A percentile compares a stretch with the other conserved stretches of the same genome.
Conservation (phyloP, 2,113 vertebrate species). For the Pongo abelii region DNA sequence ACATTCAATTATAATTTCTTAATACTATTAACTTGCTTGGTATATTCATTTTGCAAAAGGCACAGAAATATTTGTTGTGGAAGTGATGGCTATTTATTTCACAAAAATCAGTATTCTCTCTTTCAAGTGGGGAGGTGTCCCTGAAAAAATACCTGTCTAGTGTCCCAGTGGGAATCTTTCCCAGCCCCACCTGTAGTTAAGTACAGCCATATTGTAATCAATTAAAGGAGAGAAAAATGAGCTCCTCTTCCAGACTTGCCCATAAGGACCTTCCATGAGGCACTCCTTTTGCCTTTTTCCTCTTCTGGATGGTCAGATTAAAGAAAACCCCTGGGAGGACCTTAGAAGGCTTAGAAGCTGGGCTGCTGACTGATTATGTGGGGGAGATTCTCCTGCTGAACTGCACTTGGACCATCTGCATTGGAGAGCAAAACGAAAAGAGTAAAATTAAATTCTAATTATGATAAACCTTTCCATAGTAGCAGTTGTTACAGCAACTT, state of each 20-base stretch:
- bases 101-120: not conserved
- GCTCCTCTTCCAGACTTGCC: not conserved
- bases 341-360: not conserved
- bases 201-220: accelerated
- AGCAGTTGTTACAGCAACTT: not conserved
- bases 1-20: not conserved
- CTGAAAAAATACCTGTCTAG: not conserved
- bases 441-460: not conserved
- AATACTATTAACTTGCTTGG: not conserved
- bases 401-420: not conserved
- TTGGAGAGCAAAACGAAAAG: not conserved
- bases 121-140: not conserved
- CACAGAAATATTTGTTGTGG: not conserved
- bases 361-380: not conserved
- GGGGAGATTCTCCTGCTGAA: not conserved
- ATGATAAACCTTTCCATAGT: not conserved
- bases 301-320: not conserved
- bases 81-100: not conserved
- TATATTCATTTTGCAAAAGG: not conserved
- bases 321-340: not conserved
- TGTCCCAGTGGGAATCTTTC: not conserved
- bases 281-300: not conserved
- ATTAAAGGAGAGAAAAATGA: not conserved
- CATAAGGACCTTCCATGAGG: too few species aligned
- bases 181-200: too few species aligned